Evolutionary conservation across 1,140 invertebrate species (phyloP).

Genomic region (Drosophila takahashii): DNA sequence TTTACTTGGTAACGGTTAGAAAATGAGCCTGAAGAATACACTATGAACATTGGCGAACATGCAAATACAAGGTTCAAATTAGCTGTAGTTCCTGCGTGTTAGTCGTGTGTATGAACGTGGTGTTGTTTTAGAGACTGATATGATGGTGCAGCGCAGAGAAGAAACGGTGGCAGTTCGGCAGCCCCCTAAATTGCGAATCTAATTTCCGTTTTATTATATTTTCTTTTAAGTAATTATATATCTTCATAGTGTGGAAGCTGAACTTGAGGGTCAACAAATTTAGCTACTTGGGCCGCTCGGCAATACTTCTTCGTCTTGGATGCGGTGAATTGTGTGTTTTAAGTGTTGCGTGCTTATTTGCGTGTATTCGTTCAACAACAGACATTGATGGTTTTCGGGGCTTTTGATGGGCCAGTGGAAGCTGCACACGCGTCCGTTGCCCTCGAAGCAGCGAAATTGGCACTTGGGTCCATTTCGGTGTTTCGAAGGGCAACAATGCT

Average conservation of each 20-base stretch:
- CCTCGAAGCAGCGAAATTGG: constrained; percentile 66
- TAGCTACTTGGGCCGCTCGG: constrained; percentile 72
- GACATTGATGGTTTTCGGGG: constrained; percentile 45
- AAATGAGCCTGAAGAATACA: constrained; percentile 55
- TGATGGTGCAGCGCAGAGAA: constrained; percentile 48
- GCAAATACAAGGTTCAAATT: constrained; percentile 63
- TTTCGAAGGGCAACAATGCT: constrained; percentile 66
- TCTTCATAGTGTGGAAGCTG: constrained; percentile 63
- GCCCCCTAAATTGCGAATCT: constrained; percentile 62
- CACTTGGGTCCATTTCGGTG: constrained; percentile 55
- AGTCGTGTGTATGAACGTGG: constrained; percentile 15
- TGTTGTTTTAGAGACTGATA: constrained; percentile 47
- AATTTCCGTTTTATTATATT: constrained; percentile 71
- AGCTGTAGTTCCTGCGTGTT: constrained; percentile 29
- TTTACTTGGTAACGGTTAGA: constrained; percentile 57
- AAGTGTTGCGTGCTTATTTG: constrained; percentile 37
- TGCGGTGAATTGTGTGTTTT: constrained; percentile 6
- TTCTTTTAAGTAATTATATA: constrained; percentile 34
- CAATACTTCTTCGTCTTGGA: constrained; percentile 64
- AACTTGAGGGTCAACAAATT: constrained; percentile 64
- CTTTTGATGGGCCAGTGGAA: constrained; percentile 50
- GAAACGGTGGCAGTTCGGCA: constrained; percentile 23
- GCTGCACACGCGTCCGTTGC: constrained; percentile 45
- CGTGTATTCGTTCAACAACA: constrained; percentile 69
- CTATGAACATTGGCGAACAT: constrained; percentile 71